These are phyloP conservation scores for Thumatha senex DNA, from an alignment of 2,888 invertebrate species.

Conservation along the genomic window DNA sequence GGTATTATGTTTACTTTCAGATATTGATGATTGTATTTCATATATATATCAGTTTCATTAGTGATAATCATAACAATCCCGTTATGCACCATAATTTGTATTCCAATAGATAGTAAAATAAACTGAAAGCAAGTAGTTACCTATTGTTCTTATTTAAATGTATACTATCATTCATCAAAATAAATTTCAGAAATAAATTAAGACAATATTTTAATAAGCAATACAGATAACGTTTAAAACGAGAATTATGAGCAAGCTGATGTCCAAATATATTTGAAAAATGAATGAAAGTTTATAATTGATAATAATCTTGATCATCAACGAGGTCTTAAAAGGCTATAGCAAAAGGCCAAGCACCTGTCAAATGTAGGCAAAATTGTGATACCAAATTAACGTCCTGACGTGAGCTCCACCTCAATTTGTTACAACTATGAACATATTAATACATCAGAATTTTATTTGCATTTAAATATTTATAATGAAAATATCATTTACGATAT, in stretches of 20 bases:
- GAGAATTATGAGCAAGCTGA: conserved; percentile 8
- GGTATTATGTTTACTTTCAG: conserved; percentile 80
- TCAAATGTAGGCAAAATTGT: conserved; percentile 40
- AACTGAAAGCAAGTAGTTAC: no score
- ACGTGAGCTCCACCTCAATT: conserved; percentile 55
- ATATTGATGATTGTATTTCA: conserved; percentile 77
- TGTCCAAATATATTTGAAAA: conserved; percentile 7
- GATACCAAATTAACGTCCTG: conserved; percentile 54
- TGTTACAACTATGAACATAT: conserved; percentile 70
- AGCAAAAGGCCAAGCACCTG: conserved; percentile 35
- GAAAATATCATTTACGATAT: conserved; percentile 71
- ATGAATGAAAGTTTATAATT: conserved; percentile 5
- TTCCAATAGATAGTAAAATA: not conserved
- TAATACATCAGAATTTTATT: conserved; percentile 71
- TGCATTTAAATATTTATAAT: conserved; percentile 75
- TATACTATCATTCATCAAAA: no score
- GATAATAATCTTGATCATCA: not conserved
- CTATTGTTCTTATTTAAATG: no score
- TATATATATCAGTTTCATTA: conserved; percentile 63
- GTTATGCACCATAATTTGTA: conserved; percentile 42
- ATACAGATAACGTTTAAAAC: no score
- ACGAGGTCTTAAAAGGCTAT: conserved; percentile 2
- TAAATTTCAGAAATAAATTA: conserved; percentile 15
- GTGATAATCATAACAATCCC: conserved; percentile 40
- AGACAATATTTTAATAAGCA: conserved; percentile 23